phyloP scores from a whole-genome alignment of 2,797 vertebrate genomes.

The Myripristis murdjan region DNA sequence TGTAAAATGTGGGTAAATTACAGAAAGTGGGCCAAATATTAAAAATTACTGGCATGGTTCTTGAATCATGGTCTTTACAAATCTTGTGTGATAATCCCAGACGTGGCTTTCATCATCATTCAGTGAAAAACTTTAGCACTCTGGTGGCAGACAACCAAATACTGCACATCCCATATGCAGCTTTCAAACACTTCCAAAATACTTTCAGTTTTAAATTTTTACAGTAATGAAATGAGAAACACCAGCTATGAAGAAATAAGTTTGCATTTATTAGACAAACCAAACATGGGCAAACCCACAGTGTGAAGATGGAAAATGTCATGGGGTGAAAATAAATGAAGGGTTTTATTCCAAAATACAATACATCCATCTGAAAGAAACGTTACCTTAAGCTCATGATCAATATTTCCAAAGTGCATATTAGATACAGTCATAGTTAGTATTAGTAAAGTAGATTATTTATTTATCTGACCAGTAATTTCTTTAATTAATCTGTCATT shows the following conservation, averaged over 20 bases:
- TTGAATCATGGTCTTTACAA: too few relatives aligned
- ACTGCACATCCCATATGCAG: not conserved
- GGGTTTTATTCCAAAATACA: conserved; percentile 67
- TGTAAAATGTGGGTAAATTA: too few relatives aligned
- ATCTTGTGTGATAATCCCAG: too few relatives aligned
- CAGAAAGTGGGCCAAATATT: too few relatives aligned
- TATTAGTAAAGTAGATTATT: conserved; percentile 8
- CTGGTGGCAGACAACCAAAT: not conserved
- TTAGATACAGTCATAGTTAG: conserved; percentile 10
- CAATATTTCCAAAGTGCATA: conserved; percentile 30
- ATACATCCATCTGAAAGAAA: conserved; percentile 30
- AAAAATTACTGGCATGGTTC: too few relatives aligned
- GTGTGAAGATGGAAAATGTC: conserved; percentile 76
- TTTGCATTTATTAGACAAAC: conserved; percentile 82
- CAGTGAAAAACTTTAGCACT: not conserved
- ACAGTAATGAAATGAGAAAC: not conserved
- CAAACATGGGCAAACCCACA: conserved; percentile 72
- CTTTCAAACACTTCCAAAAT: not conserved
- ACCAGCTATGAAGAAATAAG: conserved; percentile 77
- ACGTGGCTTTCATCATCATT: not conserved
- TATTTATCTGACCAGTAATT: not conserved
- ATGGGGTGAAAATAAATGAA: conserved; percentile 72
- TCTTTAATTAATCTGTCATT: not conserved
- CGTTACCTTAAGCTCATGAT: conserved; percentile 1
- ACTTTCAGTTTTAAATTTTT: not conserved